A percentile compares a stretch with the other conserved stretches of the same genome.
Evolutionary conservation across 2,888 invertebrate genomes (phyloP).

Genomic region (Agriopis aurantiaria): DNA sequence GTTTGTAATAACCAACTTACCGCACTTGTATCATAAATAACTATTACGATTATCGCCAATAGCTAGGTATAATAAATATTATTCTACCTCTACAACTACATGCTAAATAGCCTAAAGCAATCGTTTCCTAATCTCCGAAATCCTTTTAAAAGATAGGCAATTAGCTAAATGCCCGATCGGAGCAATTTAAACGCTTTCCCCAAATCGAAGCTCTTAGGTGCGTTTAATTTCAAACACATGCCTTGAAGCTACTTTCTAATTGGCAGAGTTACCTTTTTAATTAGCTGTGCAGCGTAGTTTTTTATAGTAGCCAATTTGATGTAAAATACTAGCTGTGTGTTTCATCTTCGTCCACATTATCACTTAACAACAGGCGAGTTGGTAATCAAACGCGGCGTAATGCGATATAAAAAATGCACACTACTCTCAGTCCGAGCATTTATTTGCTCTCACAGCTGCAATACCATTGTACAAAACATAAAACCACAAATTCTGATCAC

Average conservation of each 20-base stretch:
- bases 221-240: conserved; percentile 14
- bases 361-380: no score
- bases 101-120: conserved; percentile 34
- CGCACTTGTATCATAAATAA: no score
- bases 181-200: conserved; percentile 34
- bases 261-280: background rate
- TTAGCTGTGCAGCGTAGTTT: background rate
- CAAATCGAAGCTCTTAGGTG: conserved; percentile 22
- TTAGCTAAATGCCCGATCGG: conserved; percentile 43
- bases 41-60: no score
- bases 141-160: conserved; percentile 45
- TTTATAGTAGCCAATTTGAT: background rate
- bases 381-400: no score
- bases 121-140: conserved; percentile 33
- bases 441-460: no score
- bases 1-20: no score
- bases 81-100: background rate
- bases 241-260: conserved; percentile 1
- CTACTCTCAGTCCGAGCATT: no score
- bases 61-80: background rate
- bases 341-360: no score
- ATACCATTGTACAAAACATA: no score
- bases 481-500: no score
- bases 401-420: no score
- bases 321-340: no score